Evolutionary conservation across 2,113 vertebrate genomes (phyloP).

Genomic region (Podilymbus podiceps): DNA sequence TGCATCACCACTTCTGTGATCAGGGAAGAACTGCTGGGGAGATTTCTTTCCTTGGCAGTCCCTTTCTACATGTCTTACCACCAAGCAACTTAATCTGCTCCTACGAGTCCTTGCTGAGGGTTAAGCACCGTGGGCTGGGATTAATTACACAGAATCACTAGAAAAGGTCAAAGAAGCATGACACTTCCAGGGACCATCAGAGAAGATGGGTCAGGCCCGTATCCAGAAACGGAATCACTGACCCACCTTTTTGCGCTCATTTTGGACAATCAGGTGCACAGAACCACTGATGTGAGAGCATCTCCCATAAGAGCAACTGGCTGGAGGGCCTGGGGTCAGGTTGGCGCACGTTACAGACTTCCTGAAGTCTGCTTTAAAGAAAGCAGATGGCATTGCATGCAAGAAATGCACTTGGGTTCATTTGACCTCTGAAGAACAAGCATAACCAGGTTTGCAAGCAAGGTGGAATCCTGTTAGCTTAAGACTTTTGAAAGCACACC

Average conservation of each 20-base stretch:
- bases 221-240: background rate
- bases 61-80: background rate
- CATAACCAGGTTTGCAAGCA: background rate
- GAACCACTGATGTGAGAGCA: background rate
- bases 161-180: rapidly evolving
- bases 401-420: background rate
- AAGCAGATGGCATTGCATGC: background rate
- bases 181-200: background rate
- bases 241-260: background rate
- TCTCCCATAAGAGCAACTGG: background rate
- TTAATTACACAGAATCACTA: background rate
- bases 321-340: background rate
- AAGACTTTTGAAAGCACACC: background rate
- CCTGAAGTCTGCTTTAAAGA: background rate
- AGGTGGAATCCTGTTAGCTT: background rate
- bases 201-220: background rate
- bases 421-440: background rate
- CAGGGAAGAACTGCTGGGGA: background rate
- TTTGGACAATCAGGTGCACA: background rate
- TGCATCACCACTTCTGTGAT: background rate
- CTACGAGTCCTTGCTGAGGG: background rate
- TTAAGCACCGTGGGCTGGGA: background rate
- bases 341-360: background rate
- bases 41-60: background rate
- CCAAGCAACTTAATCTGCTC: background rate